These are phyloP conservation scores for Intellagama lesueurii DNA, from an alignment of 2,797 vertebrate genomes.

Conservation along the genomic window DNA sequence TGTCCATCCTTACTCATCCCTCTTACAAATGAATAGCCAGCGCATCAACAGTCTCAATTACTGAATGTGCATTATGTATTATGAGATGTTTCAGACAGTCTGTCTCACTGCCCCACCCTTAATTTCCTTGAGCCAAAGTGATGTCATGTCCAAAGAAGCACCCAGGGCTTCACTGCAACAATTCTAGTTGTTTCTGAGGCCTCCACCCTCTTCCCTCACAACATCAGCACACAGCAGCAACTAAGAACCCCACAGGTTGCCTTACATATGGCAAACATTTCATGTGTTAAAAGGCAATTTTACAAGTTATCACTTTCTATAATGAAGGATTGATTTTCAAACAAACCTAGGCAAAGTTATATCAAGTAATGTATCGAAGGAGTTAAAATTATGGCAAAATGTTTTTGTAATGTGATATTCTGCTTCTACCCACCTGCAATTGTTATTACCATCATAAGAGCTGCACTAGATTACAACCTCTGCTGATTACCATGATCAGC, in stretches of 20 bases:
- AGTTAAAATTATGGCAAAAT: not conserved
- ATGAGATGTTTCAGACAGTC: conserved; percentile 56
- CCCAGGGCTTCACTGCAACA: conserved; percentile 59
- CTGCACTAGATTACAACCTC: not conserved
- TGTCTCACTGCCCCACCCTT: conserved; percentile 78
- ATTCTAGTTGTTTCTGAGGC: conserved; percentile 43
- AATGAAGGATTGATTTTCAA: conserved; percentile 20
- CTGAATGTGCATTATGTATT: conserved; percentile 48
- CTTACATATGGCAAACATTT: conserved; percentile 6
- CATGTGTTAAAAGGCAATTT: conserved; percentile 25
- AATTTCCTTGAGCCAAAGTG: conserved; percentile 69
- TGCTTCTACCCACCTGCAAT: not conserved
- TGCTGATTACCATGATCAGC: conserved; percentile 7
- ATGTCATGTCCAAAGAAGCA: conserved; percentile 70
- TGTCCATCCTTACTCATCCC: conserved; percentile 50
- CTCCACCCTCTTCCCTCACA: conserved; percentile 43
- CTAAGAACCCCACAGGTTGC: conserved; percentile 29
- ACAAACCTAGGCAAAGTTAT: conserved; percentile 11
- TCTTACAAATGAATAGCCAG: conserved; percentile 55
- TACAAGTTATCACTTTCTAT: conserved; percentile 43
- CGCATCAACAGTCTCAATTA: conserved; percentile 59
- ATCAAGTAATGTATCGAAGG: rapidly evolving
- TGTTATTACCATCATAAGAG: conserved; percentile 34
- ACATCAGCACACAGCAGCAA: conserved; percentile 43
- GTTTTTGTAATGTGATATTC: conserved; percentile 5